phyloP scores from a whole-genome alignment of 2,888 invertebrate genomes.

The Sinelater perroti region DNA sequence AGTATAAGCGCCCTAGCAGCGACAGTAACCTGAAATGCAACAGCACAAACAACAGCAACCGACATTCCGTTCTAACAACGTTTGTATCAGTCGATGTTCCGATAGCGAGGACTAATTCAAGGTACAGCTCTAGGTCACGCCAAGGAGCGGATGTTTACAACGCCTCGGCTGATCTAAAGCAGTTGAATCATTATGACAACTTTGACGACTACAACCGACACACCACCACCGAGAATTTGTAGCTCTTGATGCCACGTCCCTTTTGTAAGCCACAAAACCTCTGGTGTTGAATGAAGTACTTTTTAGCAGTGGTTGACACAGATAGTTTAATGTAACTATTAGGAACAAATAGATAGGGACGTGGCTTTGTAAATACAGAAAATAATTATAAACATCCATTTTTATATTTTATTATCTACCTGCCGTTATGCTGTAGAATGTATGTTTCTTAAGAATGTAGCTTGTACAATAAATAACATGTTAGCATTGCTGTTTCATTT shows the following conservation, averaged over 20 bases:
- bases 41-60: conserved; percentile 47
- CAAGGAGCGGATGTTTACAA: conserved; percentile 47
- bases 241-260: conserved; percentile 33
- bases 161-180: conserved; percentile 51
- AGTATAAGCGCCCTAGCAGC: conserved; percentile 51
- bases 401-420: no score
- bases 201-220: conserved; percentile 48
- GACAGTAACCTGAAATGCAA: conserved; percentile 37
- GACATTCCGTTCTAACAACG: conserved; percentile 58
- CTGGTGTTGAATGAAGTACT: no score
- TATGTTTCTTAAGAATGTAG: no score
- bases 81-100: conserved; percentile 59
- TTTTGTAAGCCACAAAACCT: background rate
- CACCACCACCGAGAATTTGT: conserved; percentile 51
- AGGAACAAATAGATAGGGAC: no score
- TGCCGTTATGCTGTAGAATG: no score
- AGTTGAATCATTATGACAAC: conserved; percentile 46
- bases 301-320: no score
- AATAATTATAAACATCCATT: no score
- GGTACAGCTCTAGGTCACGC: conserved; percentile 48
- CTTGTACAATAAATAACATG: no score
- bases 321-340: no score
- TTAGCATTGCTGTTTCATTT: no score
- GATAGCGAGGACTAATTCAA: conserved; percentile 50
- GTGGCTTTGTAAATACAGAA: no score